Evolutionary conservation across 1,140 invertebrate genomes (phyloP).

Genomic region (Batillaria attramentaria): DNA sequence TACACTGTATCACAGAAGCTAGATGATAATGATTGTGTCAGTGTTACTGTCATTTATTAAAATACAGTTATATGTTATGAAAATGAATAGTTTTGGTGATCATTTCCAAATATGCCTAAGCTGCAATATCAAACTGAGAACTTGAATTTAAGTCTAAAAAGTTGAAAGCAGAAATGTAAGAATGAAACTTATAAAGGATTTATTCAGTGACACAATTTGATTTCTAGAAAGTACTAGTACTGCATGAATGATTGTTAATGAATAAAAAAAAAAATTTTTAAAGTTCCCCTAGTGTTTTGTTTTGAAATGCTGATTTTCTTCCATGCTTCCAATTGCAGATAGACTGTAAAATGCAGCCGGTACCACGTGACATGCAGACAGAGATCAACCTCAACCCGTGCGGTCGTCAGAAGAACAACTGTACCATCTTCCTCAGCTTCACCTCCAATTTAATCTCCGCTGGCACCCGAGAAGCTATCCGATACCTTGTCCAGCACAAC

Average conservation of each 20-base stretch:
- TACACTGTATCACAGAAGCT: not conserved
- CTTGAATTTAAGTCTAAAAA: no score
- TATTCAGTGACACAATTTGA: no score
- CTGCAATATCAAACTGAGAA: no score
- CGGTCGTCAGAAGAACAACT: conserved; percentile 72
- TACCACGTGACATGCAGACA: conserved; percentile 51
- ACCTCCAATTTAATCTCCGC: conserved; percentile 98
- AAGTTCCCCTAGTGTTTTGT: no score
- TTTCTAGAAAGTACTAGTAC: no score
- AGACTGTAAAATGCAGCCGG: conserved; percentile 60
- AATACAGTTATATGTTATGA: not conserved
- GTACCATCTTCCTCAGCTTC: conserved; percentile 98
- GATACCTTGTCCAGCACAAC: conserved; percentile 87
- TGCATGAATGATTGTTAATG: no score
- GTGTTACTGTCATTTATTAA: not conserved
- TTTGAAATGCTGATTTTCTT: no score
- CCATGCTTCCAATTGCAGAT: no score
- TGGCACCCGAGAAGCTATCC: conserved; percentile 92
- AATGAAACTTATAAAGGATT: no score
- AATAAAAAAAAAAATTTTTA: no score
- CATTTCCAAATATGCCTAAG: not conserved
- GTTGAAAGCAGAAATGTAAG: no score
- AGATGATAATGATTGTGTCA: not conserved
- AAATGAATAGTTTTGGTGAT: not conserved
- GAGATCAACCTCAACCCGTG: conserved; percentile 61